Evolutionary conservation across 30 jellyfish, hydroid and myxozoan species (phyloP).

Genomic region (Phacellophora camtschatica): DNA sequence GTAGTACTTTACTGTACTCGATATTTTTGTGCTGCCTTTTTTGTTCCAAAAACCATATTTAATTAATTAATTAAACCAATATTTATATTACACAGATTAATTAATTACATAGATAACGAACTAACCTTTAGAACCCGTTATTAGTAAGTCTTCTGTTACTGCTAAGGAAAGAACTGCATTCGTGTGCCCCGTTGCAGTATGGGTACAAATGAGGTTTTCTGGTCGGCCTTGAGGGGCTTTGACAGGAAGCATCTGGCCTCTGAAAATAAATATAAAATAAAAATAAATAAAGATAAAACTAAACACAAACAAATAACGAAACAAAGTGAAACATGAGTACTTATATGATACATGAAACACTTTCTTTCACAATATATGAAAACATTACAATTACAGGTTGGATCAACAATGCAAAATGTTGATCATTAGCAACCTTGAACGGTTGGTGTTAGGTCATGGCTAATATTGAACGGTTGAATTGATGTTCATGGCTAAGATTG

Average conservation of each 20-base stretch:
- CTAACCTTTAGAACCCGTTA: conserved; percentile 95
- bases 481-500: not conserved
- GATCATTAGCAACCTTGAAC: too few species aligned
- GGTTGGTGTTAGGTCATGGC: too few species aligned
- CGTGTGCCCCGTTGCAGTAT: conserved; percentile 95
- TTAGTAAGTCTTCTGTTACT: conserved; percentile 70
- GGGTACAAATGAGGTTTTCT: conserved; percentile 78
- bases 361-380: too few species aligned
- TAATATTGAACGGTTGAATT: not conserved
- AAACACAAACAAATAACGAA: not conserved
- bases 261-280: not conserved
- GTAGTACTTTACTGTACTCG: too few species aligned
- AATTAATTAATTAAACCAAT: too few species aligned
- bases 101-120: not conserved
- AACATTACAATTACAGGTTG: too few species aligned
- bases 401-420: too few species aligned
- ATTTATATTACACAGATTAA: too few species aligned
- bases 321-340: too few species aligned
- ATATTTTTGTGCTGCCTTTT: too few species aligned
- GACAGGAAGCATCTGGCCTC: conserved; percentile 95
- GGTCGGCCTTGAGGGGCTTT: conserved; percentile 93
- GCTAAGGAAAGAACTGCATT: conserved; percentile 88
- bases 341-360: too few species aligned
- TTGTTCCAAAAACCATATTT: too few species aligned
- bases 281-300: not conserved